Base-by-base conservation (phyloP, 2,113 vertebrate species). In the Ptilorrhoa leucosticta region DNA sequence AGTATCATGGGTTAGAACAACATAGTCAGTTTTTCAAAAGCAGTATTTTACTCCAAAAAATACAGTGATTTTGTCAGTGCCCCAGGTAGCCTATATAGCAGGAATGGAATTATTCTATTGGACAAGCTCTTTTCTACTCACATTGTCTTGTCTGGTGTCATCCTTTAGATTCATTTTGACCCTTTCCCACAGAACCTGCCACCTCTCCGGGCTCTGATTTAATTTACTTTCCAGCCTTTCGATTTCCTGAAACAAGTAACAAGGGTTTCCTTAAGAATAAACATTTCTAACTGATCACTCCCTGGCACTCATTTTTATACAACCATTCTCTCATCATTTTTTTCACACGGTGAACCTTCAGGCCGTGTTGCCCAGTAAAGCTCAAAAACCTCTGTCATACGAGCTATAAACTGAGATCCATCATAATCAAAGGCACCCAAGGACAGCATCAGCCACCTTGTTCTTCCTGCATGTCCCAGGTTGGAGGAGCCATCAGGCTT, bases 101-200 rank as follows among this genome's bases (percentile, higher is more conserved):
- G 39, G 28, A 88, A 70, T 33, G 8, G 30, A 65, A 64, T 79
- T 61, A 57, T 20, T 70, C 39, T 37, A 7, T 7, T 83, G 57
- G 64, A 76, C 11, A 14, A 68, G 2, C 7, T 82, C 21, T 83
- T 89, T 58, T 51, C 33, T 71, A 98, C 98, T 97, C 92, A 99
- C 99, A 89, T 94, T 99, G 97, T 98, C 98, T 95, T 99, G 98
- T 84, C 97, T 98, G 63, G 97, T 97, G 83, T 99, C 99, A 81
- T 99, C 99, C 96, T 99, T 99, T 51, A 99, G 98, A 94, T 98
- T 99, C 66, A 97, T 87, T 66, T 98, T 98, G 86, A 99, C 98
- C 90, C 98, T 98, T 96, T 99, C 99, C 98, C 99, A 98, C 60
- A 99, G 97, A n/a, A 98, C 98, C 66, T 99, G 98, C 99, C 99